Conservation (phyloP, 2,797 vertebrate genomes). For the Glyptemys insculpta region DNA sequence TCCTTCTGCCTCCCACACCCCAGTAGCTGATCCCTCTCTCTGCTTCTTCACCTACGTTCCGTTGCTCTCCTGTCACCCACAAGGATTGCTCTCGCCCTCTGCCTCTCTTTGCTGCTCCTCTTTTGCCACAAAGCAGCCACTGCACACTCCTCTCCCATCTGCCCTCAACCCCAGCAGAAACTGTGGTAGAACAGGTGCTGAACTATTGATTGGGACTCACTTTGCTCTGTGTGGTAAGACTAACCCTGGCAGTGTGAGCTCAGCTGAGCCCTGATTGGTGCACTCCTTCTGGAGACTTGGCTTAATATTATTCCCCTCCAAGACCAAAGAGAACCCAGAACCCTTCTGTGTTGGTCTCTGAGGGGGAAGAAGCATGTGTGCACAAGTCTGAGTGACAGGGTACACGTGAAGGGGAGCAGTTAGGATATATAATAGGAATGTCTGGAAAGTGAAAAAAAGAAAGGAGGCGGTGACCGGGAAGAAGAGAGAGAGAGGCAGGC, state of each 20-base stretch:
- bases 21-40: rapidly evolving
- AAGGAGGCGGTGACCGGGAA: not conserved
- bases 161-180: not conserved
- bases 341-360: not conserved
- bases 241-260: not conserved
- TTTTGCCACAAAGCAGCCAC: not conserved
- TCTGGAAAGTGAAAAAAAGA: not conserved
- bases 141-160: not conserved
- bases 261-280: not conserved
- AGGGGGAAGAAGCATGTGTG: not conserved
- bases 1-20: not conserved
- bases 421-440: not conserved
- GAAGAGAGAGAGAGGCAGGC: not conserved
- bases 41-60: not conserved
- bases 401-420: not conserved
- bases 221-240: rapidly evolving
- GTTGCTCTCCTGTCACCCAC: not conserved
- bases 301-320: rapidly evolving
- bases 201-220: not conserved
- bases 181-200: not conserved
- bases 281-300: not conserved
- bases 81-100: not conserved
- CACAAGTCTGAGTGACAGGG: not conserved
- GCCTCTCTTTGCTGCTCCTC: not conserved
- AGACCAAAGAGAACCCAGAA: rapidly evolving